Conservation (phyloP, 2,888 invertebrate species). For the Reticulitermes lucifugus region DNA sequence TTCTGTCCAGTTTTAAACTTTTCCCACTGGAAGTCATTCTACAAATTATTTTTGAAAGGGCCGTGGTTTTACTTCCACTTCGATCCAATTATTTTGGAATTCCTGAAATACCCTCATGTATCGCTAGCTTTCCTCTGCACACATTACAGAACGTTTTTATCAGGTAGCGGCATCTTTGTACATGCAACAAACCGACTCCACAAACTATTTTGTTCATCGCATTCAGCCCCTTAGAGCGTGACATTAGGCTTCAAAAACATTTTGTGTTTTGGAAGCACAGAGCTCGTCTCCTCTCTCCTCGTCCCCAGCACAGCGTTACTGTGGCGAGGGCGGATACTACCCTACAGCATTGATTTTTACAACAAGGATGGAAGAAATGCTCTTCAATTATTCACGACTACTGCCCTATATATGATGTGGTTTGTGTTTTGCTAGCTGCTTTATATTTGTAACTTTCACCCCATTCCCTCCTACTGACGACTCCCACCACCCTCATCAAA, state of each 20-base stretch:
- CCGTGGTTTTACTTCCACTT: not conserved
- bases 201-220: too few relatives aligned
- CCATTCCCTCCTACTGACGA: not conserved
- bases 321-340: not conserved
- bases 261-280: not conserved
- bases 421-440: not conserved
- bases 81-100: constrained; percentile 8
- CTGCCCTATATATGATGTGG: not conserved
- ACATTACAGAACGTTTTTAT: not conserved
- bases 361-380: not conserved
- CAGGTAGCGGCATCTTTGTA: not conserved
- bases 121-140: not conserved
- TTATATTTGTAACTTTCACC: not conserved
- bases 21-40: too few relatives aligned
- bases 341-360: not conserved
- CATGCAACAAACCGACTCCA: not conserved
- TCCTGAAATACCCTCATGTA: not conserved
- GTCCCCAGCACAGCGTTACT: not conserved
- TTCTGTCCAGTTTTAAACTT: too few relatives aligned
- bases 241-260: not conserved
- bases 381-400: constrained; percentile 11
- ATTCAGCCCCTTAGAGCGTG: not conserved
- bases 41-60: too few relatives aligned
- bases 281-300: not conserved
- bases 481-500: too few relatives aligned